Percentiles rank a stretch among this genome's conserved stretches.
phyloP scores from a whole-genome alignment of 2,888 invertebrate species.

The Lordiphosa fenestrarum region DNA sequence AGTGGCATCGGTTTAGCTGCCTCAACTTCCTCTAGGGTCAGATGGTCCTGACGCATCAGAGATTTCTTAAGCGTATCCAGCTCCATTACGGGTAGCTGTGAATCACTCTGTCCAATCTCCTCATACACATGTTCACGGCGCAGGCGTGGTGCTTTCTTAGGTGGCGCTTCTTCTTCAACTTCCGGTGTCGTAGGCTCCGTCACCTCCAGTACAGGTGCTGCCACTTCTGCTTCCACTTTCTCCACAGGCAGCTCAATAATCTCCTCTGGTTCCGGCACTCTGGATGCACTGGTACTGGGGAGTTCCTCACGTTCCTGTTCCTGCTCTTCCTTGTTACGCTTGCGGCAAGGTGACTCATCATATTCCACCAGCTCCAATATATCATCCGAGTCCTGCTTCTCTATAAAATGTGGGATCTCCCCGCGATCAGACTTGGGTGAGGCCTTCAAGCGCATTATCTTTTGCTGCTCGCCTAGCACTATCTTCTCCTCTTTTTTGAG shows the following conservation, averaged over 20 bases:
- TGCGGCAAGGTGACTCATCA: slow-evolving; percentile 80
- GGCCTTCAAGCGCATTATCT: slow-evolving; percentile 83
- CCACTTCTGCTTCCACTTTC: slow-evolving; percentile 37
- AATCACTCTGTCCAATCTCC: slow-evolving; percentile 81
- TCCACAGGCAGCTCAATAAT: slow-evolving; percentile 76
- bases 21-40: slow-evolving; percentile 82
- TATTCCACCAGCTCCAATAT: slow-evolving; percentile 79
- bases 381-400: slow-evolving; percentile 81
- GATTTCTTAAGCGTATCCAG: slow-evolving; percentile 77
- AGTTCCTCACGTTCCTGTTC: slow-evolving; percentile 34
- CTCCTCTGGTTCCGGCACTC: slow-evolving; percentile 78
- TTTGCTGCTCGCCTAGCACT: slow-evolving; percentile 81
- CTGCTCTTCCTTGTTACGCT: slow-evolving; percentile 65
- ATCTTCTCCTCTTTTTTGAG: slow-evolving; percentile 81
- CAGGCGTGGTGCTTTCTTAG: slow-evolving; percentile 80
- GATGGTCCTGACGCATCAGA: slow-evolving; percentile 78
- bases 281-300: slow-evolving; percentile 52
- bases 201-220: slow-evolving; percentile 38
- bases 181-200: slow-evolving; percentile 20
- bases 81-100: slow-evolving; percentile 59
- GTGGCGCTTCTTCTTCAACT: slow-evolving; percentile 51
- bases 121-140: slow-evolving; percentile 85
- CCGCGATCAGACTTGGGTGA: slow-evolving; percentile 84
- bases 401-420: slow-evolving; percentile 80
- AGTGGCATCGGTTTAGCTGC: slow-evolving; percentile 76